Evolutionary conservation across 2,888 invertebrate species (phyloP).

Genomic region (Strigamia crassipes): DNA sequence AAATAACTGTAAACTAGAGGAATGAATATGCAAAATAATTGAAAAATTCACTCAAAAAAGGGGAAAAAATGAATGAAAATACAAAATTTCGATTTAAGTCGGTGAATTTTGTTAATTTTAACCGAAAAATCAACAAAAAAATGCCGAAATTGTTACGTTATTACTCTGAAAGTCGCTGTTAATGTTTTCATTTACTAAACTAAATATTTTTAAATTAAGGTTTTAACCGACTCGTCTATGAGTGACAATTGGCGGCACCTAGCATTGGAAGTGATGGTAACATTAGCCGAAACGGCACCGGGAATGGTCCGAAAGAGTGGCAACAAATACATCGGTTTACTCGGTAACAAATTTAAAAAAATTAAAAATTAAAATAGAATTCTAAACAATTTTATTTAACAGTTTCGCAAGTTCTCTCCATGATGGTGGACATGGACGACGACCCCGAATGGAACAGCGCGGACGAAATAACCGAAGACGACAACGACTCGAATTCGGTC

Average conservation of each 20-base stretch:
- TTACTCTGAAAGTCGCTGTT: no score
- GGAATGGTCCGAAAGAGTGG: slow-evolving; percentile 95
- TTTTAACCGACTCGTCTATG: slow-evolving; percentile 72
- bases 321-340: slow-evolving; percentile 73
- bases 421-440: slow-evolving; percentile 95
- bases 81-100: no score
- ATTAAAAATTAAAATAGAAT: not conserved
- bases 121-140: no score
- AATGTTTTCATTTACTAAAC: no score
- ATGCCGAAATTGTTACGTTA: no score
- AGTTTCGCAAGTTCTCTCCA: slow-evolving; percentile 72
- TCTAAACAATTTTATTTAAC: not conserved
- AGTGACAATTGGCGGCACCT: slow-evolving; percentile 81
- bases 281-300: slow-evolving; percentile 89
- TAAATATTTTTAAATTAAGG: slow-evolving; percentile 58
- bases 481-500: slow-evolving; percentile 91
- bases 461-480: slow-evolving; percentile 88
- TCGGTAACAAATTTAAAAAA: slow-evolving; percentile 56
- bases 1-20: no score
- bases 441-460: slow-evolving; percentile 84
- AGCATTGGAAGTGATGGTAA: slow-evolving; percentile 82
- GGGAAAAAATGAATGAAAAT: no score
- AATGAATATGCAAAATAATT: no score
- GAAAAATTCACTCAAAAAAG: no score
- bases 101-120: no score